These are phyloP conservation scores for Mico argentatus DNA, from an alignment of 2,797 vertebrate species.

Conservation along the genomic window DNA sequence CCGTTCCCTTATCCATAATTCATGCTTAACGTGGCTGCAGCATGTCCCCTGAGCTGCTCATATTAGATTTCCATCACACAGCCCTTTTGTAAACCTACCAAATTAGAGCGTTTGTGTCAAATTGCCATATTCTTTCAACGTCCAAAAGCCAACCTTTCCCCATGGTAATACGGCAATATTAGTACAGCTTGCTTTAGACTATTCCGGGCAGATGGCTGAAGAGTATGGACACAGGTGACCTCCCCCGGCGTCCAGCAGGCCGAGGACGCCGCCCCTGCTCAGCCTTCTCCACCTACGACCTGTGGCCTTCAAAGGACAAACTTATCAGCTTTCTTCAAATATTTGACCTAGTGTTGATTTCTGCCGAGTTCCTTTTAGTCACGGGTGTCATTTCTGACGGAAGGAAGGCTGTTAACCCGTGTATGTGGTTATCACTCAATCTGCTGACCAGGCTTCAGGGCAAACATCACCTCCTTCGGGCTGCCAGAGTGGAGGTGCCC, in stretches of 20 bases:
- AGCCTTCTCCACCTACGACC: background rate
- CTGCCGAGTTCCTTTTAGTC: background rate
- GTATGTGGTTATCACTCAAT: background rate
- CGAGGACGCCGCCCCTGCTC: rapidly evolving
- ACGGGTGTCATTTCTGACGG: background rate
- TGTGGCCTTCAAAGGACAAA: background rate
- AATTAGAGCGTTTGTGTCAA: background rate
- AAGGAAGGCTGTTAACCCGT: background rate
- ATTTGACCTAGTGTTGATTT: background rate
- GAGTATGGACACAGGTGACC: background rate
- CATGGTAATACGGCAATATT: background rate
- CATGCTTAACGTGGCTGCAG: background rate
- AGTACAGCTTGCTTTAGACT: rapidly evolving
- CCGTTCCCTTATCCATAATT: background rate
- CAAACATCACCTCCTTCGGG: background rate
- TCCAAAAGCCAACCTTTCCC: background rate
- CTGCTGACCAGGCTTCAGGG: background rate
- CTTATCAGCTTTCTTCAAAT: background rate
- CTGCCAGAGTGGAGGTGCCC: background rate
- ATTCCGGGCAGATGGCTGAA: background rate
- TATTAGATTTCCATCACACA: background rate
- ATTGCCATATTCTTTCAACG: background rate
- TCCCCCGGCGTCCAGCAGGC: background rate
- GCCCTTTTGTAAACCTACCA: background rate
- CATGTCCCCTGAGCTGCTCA: background rate